A percentile compares a stretch with the other conserved stretches of the same genome.
Evolutionary conservation across 2,797 vertebrate genomes (phyloP).

Genomic region (Urosaurus nigricauda): DNA sequence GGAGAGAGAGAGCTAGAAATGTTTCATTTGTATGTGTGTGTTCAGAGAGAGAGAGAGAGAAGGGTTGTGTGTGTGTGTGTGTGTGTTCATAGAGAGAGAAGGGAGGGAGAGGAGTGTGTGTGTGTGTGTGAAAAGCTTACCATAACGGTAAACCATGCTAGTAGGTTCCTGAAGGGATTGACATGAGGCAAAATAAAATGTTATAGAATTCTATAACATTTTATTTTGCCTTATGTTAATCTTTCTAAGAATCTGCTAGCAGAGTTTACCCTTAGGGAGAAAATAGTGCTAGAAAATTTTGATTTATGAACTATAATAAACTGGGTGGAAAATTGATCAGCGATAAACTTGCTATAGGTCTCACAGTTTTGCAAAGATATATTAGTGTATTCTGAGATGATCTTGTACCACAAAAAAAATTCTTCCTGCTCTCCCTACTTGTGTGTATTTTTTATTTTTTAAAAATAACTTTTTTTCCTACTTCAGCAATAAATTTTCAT

Average conservation of each 20-base stretch:
- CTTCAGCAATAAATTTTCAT: conserved; percentile 65
- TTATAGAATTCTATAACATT: not conserved
- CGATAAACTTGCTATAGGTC: conserved; percentile 70
- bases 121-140: no score
- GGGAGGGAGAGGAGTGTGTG: no score
- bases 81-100: no score
- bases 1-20: not conserved
- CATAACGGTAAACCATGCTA: no score
- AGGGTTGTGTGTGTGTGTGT: no score
- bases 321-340: conserved; percentile 75
- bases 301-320: conserved; percentile 71
- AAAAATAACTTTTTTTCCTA: conserved; percentile 12
- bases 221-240: conserved; percentile 50
- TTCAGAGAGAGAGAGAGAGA: no score
- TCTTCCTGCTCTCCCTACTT: conserved; percentile 15
- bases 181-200: no score
- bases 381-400: conserved; percentile 74
- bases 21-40: not conserved
- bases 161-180: no score
- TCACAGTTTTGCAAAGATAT: conserved; percentile 65
- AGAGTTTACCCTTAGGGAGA: conserved; percentile 49
- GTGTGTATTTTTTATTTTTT: not conserved
- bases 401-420: conserved; percentile 64
- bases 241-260: conserved; percentile 64
- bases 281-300: conserved; percentile 66